Conservation (phyloP, 2,888 invertebrate species). For the Caenorhabditis sulstoni region DNA sequence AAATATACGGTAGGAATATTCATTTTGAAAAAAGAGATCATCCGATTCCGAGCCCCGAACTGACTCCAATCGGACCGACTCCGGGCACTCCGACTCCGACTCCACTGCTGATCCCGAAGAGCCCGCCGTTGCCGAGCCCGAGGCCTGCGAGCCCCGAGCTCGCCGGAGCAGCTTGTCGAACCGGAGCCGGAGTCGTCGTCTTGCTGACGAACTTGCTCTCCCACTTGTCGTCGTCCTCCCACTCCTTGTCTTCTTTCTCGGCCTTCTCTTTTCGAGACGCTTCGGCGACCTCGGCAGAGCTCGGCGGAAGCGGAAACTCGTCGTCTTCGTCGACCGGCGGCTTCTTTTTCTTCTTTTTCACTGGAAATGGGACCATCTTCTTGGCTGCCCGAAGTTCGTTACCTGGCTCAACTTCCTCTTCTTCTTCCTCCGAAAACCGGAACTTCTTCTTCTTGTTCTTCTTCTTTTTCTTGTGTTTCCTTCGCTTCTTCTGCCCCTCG, state of each 20-base stretch:
- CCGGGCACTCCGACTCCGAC: conserved; percentile 66
- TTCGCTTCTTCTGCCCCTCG: conserved; percentile 34
- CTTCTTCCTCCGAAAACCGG: conserved; percentile 38
- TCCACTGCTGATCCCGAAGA: conserved; percentile 61
- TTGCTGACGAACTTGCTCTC: conserved; percentile 43
- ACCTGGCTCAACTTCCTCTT: not conserved
- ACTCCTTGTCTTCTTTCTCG: conserved; percentile 23
- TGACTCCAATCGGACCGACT: conserved; percentile 67
- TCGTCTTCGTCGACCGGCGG: conserved; percentile 41
- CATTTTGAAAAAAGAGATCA: too few relatives aligned
- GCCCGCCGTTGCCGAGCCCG: conserved; percentile 56
- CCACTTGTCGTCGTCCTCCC: conserved; percentile 52
- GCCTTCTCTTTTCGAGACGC: conserved; percentile 13
- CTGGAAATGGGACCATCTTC: not conserved
- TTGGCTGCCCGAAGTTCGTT: not conserved
- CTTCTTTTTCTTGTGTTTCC: conserved; percentile 31
- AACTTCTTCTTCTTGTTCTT: conserved; percentile 55
- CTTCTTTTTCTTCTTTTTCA: conserved; percentile 13
- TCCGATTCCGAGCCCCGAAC: conserved; percentile 62
- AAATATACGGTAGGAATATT: too few relatives aligned
- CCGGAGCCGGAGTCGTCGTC: not conserved
- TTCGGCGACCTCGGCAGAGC: conserved; percentile 32
- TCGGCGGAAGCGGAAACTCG: conserved; percentile 48
- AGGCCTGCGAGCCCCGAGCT: conserved; percentile 24
- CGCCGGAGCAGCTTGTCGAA: conserved; percentile 1